phyloP scores from a whole-genome alignment of 1,140 invertebrate genomes.

The Teleopsis dalmanni region DNA sequence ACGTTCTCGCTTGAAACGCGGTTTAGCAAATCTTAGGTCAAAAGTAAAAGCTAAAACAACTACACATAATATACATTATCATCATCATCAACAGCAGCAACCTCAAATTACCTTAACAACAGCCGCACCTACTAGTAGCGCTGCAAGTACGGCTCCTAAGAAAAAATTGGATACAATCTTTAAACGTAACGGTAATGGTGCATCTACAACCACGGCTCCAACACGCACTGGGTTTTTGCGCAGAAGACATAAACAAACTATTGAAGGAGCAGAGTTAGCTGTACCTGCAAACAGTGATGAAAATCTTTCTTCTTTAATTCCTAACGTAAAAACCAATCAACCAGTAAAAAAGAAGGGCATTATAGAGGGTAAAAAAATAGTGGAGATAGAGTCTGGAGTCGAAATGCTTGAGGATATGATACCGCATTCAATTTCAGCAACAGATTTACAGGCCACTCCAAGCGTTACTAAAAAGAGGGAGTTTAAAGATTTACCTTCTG shows the following conservation, averaged over 20 bases:
- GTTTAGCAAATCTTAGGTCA: conserved; percentile 35
- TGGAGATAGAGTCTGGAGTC: conserved; percentile 40
- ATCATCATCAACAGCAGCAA: background rate
- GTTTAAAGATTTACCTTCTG: no score
- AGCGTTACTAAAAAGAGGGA: no score
- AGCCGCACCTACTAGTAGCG: background rate
- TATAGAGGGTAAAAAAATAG: conserved; percentile 31
- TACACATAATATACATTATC: conserved; percentile 15
- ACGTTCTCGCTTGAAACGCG: conserved; percentile 28
- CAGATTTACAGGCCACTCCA: background rate
- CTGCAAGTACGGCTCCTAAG: conserved; percentile 12
- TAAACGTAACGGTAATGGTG: background rate
- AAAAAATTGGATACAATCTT: conserved; percentile 16
- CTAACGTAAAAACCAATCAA: background rate
- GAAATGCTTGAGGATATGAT: conserved; percentile 36
- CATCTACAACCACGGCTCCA: conserved; percentile 9
- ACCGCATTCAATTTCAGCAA: conserved; percentile 8
- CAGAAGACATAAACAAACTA: conserved; percentile 9
- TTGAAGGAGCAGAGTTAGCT: background rate
- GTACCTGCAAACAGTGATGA: background rate
- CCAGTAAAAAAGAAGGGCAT: conserved; percentile 25
- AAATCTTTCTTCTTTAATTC: no score
- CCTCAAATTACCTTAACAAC: background rate
- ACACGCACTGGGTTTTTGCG: conserved; percentile 17
- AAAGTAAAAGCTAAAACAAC: conserved; percentile 37